Percentiles rank a stretch among this genome's conserved stretches.
phyloP scores from a whole-genome alignment of 2,888 invertebrate species.

The Asteroscopus sphinx region DNA sequence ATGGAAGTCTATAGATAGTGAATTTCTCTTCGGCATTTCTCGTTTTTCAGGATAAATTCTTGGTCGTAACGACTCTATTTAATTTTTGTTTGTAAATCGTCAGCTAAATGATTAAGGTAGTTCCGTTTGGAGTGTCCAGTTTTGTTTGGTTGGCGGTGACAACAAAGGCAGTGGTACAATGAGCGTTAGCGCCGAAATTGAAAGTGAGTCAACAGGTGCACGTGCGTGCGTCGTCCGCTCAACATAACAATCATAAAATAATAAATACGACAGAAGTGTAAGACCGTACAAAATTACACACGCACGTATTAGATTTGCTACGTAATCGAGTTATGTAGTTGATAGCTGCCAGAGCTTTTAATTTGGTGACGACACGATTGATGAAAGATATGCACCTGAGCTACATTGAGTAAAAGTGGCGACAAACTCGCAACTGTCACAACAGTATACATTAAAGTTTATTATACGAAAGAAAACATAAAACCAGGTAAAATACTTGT shows the following conservation, averaged over 20 bases:
- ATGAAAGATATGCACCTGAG: conserved; percentile 36
- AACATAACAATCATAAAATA: conserved; percentile 48
- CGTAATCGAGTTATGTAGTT: conserved; percentile 44
- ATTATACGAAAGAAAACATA: conserved; percentile 11
- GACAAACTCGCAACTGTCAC: conserved; percentile 12
- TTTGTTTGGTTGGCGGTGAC: conserved; percentile 58
- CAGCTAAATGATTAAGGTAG: conserved; percentile 38
- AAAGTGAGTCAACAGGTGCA: conserved; percentile 73
- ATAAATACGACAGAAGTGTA: conserved; percentile 50
- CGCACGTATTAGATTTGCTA: conserved; percentile 31
- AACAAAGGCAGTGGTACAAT: conserved; percentile 67
- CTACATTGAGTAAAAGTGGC: conserved; percentile 5
- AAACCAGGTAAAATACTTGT: conserved; percentile 1
- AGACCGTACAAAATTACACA: conserved; percentile 50
- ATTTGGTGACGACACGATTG: conserved; percentile 30
- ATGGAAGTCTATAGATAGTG: conserved; percentile 17
- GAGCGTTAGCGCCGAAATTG: conserved; percentile 73
- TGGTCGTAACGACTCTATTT: conserved; percentile 26
- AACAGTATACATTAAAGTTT: conserved; percentile 10
- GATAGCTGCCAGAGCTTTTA: conserved; percentile 21
- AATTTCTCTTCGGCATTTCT: conserved; percentile 37
- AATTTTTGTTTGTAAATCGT: conserved; percentile 44
- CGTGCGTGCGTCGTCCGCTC: conserved; percentile 61
- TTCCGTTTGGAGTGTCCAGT: conserved; percentile 37
- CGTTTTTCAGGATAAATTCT: conserved; percentile 37